phyloP scores from a whole-genome alignment of 2,888 invertebrate species.

The Oscheius sp. region DNA sequence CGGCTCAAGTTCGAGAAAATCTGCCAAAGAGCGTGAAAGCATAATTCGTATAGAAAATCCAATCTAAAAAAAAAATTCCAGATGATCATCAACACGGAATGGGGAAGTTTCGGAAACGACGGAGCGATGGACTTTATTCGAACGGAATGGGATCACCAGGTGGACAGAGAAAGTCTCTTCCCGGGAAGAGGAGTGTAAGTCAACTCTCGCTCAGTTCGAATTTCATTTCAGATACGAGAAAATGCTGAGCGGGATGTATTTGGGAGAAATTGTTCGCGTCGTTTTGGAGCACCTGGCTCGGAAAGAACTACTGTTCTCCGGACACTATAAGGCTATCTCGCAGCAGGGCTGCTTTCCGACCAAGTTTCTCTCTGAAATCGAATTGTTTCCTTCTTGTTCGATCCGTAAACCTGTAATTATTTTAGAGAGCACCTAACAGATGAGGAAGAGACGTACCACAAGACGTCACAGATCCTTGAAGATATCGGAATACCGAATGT shows the following conservation, averaged over 20 bases:
- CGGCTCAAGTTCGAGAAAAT: too few relatives aligned
- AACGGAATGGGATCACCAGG: constrained; percentile 82
- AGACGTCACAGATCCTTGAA: constrained; percentile 80
- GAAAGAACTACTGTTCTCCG: constrained; percentile 65
- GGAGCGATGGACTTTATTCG: constrained; percentile 87
- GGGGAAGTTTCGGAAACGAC: constrained; percentile 96
- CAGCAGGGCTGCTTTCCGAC: constrained; percentile 82
- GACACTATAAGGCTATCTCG: constrained; percentile 65
- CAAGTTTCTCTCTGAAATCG: constrained; percentile 97
- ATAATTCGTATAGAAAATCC: too few relatives aligned
- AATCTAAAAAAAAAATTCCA: neutral
- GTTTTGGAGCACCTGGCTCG: constrained; percentile 85
- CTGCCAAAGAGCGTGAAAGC: too few relatives aligned
- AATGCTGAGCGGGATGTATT: constrained; percentile 98
- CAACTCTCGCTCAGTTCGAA: neutral
- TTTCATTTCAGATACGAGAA: constrained; percentile 84
- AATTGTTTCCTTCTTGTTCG: constrained; percentile 76
- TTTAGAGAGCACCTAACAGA: constrained; percentile 64
- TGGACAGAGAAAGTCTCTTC: constrained; percentile 87
- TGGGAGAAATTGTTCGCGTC: constrained; percentile 92
- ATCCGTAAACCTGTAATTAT: neutral
- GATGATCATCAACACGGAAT: constrained; percentile 93
- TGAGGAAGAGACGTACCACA: constrained; percentile 63
- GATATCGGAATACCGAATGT: constrained; percentile 84
- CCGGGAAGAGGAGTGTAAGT: constrained; percentile 80